These are phyloP conservation scores for Meiosimyza decipiens DNA, from an alignment of 2,888 invertebrate genomes.

Conservation along the genomic window DNA sequence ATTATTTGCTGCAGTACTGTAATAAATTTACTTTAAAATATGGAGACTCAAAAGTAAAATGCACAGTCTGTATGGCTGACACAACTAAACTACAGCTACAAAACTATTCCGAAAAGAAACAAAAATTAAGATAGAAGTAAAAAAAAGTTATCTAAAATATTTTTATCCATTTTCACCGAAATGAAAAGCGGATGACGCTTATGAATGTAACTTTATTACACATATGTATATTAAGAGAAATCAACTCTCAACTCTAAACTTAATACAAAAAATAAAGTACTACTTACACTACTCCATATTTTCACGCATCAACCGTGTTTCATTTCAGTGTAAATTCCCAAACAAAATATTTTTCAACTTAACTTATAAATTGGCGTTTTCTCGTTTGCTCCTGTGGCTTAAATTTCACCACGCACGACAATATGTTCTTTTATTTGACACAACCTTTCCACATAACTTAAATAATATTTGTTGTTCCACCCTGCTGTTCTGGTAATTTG, in stretches of 20 bases:
- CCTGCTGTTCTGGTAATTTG: conserved; percentile 72
- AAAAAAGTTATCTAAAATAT: background rate
- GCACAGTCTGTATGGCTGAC: background rate
- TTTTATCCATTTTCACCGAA: too few relatives aligned
- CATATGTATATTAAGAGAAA: too few relatives aligned
- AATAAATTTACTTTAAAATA: background rate
- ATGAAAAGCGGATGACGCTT: too few relatives aligned
- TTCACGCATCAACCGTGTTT: too few relatives aligned
- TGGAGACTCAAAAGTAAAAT: background rate
- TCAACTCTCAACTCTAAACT: too few relatives aligned
- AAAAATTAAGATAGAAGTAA: background rate
- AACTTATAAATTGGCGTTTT: conserved; percentile 28
- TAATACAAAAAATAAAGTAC: too few relatives aligned
- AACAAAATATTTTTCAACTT: background rate
- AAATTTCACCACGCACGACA: background rate
- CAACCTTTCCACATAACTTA: background rate
- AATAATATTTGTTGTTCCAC: conserved; percentile 24
- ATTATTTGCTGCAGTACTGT: background rate
- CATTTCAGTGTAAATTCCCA: too few relatives aligned
- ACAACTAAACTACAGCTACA: background rate
- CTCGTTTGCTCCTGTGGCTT: background rate
- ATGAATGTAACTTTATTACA: too few relatives aligned
- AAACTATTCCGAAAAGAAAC: background rate
- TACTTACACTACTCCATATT: too few relatives aligned
- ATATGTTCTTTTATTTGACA: too few relatives aligned